These are phyloP conservation scores for Muscicapa striata DNA, from an alignment of 2,797 vertebrate species.

Conservation along the genomic window DNA sequence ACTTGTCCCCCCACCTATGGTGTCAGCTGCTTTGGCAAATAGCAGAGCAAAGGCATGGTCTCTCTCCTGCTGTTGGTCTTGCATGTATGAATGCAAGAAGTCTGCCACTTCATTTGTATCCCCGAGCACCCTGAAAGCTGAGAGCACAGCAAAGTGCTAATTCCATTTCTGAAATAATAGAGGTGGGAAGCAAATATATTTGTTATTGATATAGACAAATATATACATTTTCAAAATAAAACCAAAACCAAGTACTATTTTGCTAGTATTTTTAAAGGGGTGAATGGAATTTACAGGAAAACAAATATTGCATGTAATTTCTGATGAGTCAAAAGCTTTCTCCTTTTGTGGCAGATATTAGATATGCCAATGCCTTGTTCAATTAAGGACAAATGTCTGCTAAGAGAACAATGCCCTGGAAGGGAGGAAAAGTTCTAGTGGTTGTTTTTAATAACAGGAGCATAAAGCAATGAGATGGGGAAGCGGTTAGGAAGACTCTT, in stretches of 20 bases:
- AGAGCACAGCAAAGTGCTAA: not conserved
- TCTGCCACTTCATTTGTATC: not conserved
- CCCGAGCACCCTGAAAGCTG: not conserved
- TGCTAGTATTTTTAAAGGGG: not conserved
- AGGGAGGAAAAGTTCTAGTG: not conserved
- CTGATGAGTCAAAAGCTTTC: not conserved
- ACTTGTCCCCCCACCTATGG: not conserved
- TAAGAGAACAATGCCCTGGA: not conserved
- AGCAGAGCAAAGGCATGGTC: not conserved
- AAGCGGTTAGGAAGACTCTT: not conserved
- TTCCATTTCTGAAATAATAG: not conserved
- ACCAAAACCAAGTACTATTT: not conserved
- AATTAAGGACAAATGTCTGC: not conserved
- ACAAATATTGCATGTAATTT: not conserved
- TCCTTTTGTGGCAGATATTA: not conserved
- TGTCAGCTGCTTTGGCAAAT: slow-evolving; percentile 4
- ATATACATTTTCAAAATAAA: not conserved
- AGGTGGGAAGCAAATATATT: not conserved
- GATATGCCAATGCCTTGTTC: not conserved
- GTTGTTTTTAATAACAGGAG: not conserved
- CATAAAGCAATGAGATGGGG: not conserved
- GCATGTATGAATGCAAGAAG: accelerated
- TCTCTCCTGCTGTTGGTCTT: not conserved
- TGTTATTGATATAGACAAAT: not conserved
- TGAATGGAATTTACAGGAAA: not conserved